These are phyloP conservation scores for Noctua pronuba DNA, from an alignment of 2,888 invertebrate genomes.

Conservation along the genomic window DNA sequence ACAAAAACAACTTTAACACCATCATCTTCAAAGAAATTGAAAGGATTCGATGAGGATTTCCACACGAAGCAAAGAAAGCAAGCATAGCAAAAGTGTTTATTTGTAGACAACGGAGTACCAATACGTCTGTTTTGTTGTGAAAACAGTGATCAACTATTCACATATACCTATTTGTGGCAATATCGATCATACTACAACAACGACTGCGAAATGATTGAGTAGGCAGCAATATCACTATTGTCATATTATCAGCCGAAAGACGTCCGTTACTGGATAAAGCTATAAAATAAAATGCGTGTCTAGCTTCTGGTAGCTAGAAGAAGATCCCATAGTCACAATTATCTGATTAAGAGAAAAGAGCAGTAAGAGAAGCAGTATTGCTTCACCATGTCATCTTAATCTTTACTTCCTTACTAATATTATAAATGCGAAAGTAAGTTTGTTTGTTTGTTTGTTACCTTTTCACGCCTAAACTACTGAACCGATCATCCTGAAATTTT, in stretches of 20 bases:
- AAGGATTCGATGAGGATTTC: neutral
- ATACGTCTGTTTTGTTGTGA: neutral
- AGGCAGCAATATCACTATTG: neutral
- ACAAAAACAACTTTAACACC: too few species aligned
- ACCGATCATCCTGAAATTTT: too few species aligned
- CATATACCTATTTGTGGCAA: neutral
- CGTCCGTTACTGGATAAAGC: neutral
- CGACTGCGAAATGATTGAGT: neutral
- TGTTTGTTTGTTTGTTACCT: too few species aligned
- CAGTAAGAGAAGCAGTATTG: too few species aligned
- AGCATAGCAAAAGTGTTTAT: neutral
- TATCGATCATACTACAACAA: neutral
- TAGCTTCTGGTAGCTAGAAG: neutral
- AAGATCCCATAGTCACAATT: neutral
- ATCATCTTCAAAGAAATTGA: neutral
- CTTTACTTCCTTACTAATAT: too few species aligned
- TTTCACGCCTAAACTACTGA: too few species aligned
- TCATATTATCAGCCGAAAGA: neutral
- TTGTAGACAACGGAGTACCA: neutral
- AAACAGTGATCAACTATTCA: neutral
- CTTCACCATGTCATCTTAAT: too few species aligned
- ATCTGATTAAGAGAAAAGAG: neutral
- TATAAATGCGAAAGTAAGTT: too few species aligned
- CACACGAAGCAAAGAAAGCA: neutral
- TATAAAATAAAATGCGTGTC: neutral